Conservation (phyloP, 2,797 vertebrate species). For the Cheirogaleus major region DNA sequence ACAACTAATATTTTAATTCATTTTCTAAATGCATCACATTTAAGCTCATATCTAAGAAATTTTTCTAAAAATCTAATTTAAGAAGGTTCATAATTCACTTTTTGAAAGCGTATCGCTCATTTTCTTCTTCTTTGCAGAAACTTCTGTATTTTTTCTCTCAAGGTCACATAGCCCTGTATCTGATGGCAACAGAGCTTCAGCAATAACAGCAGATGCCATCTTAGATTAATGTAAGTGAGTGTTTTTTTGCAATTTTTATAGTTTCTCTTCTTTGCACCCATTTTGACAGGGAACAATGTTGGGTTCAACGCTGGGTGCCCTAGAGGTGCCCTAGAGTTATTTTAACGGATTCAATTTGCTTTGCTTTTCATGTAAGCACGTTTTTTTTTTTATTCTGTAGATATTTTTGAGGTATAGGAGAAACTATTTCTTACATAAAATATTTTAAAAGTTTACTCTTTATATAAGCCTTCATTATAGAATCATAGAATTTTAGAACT, state of each 20-base stretch:
- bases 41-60: neutral
- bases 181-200: slow-evolving; percentile 75
- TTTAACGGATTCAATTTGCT: slow-evolving; percentile 73
- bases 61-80: slow-evolving; percentile 48
- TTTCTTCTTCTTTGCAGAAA: slow-evolving; percentile 56
- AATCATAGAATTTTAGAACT: slow-evolving; percentile 40
- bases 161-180: slow-evolving; percentile 76
- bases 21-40: neutral
- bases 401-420: slow-evolving; percentile 41
- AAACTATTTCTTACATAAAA: slow-evolving; percentile 20
- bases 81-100: neutral
- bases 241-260: slow-evolving; percentile 72
- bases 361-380: slow-evolving; percentile 68
- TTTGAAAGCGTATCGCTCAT: slow-evolving; percentile 34
- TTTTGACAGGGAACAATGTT: slow-evolving; percentile 76
- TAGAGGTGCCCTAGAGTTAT: slow-evolving; percentile 69
- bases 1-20: neutral
- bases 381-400: neutral
- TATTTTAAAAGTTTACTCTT: slow-evolving; percentile 57
- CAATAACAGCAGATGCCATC: slow-evolving; percentile 80
- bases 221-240: slow-evolving; percentile 84
- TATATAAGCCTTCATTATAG: slow-evolving; percentile 51
- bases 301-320: slow-evolving; percentile 59
- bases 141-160: slow-evolving; percentile 70
- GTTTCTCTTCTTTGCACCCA: slow-evolving; percentile 61